Evolutionary conservation across 2,797 vertebrate species (phyloP).

Genomic region (Lophotriccus pileatus): DNA sequence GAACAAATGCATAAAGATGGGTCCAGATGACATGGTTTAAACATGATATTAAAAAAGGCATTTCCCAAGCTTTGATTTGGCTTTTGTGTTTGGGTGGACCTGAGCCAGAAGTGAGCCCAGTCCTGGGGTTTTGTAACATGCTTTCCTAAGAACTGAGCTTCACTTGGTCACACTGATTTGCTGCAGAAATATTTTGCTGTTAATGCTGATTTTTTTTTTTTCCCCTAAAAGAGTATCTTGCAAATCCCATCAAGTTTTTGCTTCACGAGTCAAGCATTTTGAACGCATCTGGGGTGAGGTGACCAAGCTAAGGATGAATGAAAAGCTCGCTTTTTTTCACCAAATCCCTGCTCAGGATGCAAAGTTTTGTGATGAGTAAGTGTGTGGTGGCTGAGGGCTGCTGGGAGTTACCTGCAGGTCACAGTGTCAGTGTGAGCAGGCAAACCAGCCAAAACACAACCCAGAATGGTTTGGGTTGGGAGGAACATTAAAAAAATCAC

Average conservation of each 20-base stretch:
- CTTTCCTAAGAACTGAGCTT: neutral
- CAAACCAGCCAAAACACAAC: neutral
- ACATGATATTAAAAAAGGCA: neutral
- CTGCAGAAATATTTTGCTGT: neutral
- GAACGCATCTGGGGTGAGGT: neutral
- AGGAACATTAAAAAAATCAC: neutral
- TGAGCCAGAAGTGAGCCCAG: neutral
- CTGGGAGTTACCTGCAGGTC: fast-evolving
- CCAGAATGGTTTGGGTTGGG: no score
- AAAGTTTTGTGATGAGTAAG: neutral
- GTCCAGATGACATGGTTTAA: neutral
- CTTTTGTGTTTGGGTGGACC: neutral
- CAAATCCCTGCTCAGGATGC: neutral
- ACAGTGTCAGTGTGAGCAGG: neutral
- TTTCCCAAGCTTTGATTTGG: neutral
- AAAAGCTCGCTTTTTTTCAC: neutral
- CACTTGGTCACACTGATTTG: neutral
- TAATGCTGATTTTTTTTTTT: neutral
- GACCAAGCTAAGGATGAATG: neutral
- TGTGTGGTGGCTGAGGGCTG: neutral
- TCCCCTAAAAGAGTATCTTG: neutral
- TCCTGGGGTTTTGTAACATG: neutral
- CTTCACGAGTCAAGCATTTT: neutral
- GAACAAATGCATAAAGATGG: neutral
- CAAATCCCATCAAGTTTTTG: neutral